Conservation (phyloP, 2,797 vertebrate species). For the Scyliorhinus canicula region DNA sequence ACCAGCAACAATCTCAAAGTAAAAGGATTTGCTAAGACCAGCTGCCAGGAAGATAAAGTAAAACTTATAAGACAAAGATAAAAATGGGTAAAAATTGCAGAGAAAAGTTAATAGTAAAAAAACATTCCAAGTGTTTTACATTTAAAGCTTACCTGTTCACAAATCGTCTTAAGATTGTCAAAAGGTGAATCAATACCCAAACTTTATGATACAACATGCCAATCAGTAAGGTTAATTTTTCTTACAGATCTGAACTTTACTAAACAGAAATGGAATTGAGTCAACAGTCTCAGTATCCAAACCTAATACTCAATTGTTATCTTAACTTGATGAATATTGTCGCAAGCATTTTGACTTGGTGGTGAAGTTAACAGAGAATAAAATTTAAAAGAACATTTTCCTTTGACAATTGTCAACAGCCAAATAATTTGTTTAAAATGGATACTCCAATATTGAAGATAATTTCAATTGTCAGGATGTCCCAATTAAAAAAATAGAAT, state of each 20-base stretch:
- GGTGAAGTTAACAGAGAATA: neutral
- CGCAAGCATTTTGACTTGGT: neutral
- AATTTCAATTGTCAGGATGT: neutral
- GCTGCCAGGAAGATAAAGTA: neutral
- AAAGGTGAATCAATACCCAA: neutral
- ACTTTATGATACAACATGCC: neutral
- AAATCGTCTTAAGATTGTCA: neutral
- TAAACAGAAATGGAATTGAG: neutral
- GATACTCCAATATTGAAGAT: neutral
- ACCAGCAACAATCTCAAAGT: neutral
- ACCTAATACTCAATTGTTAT: neutral
- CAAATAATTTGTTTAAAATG: neutral
- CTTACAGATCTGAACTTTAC: neutral
- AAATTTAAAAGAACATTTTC: neutral
- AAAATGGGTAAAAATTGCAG: neutral
- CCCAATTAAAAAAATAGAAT: neutral
- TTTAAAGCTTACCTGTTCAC: neutral
- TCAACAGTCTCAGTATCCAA: neutral
- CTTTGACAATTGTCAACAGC: neutral
- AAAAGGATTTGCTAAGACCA: constrained; percentile 1
- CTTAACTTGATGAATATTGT: neutral
- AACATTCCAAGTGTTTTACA: neutral
- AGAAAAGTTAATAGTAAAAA: neutral
- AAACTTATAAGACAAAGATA: neutral
- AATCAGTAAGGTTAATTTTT: neutral